phyloP scores from a whole-genome alignment of 2,888 invertebrate genomes.

The Drosophila nr. perissopoda region DNA sequence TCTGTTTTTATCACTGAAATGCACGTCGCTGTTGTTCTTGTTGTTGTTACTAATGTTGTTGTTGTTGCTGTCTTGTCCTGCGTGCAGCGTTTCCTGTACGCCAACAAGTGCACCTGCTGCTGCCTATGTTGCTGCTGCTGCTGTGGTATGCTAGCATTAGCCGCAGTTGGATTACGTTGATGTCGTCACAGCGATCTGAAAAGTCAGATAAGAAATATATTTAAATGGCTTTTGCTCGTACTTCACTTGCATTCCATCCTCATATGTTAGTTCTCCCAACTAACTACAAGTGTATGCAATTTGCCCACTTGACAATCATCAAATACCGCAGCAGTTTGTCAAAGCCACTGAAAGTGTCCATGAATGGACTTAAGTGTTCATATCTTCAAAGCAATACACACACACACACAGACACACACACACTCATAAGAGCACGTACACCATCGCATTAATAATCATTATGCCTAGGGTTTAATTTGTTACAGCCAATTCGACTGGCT shows the following conservation, averaged over 20 bases:
- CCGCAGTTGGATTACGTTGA: conserved; percentile 54
- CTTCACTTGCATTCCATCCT: conserved; percentile 42
- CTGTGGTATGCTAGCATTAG: conserved; percentile 60
- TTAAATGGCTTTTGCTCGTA: conserved; percentile 56
- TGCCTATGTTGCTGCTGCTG: conserved; percentile 13
- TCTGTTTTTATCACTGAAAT: conserved; percentile 50
- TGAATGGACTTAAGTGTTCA: conserved; percentile 72
- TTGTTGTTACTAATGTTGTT: neutral
- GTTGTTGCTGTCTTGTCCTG: conserved; percentile 34
- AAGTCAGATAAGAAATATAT: conserved; percentile 68
- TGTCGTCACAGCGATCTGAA: conserved; percentile 61
- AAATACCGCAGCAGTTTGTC: conserved; percentile 59
- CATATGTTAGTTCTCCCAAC: conserved; percentile 20
- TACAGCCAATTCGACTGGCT: conserved; percentile 34
- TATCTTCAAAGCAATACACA: conserved; percentile 50
- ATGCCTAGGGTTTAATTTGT: conserved; percentile 34
- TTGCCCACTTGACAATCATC: conserved; percentile 61
- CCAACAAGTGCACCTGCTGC: conserved; percentile 56
- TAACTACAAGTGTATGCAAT: conserved; percentile 42
- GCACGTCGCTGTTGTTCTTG: conserved; percentile 17
- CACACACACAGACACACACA: conserved; percentile 17
- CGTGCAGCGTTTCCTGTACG: conserved; percentile 67
- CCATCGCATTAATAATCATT: conserved; percentile 51
- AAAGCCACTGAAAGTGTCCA: conserved; percentile 65
- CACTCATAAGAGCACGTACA: conserved; percentile 17